Evolutionary conservation across 2,113 vertebrate species (phyloP).

Genomic region (Neodontobutis hainanensis): DNA sequence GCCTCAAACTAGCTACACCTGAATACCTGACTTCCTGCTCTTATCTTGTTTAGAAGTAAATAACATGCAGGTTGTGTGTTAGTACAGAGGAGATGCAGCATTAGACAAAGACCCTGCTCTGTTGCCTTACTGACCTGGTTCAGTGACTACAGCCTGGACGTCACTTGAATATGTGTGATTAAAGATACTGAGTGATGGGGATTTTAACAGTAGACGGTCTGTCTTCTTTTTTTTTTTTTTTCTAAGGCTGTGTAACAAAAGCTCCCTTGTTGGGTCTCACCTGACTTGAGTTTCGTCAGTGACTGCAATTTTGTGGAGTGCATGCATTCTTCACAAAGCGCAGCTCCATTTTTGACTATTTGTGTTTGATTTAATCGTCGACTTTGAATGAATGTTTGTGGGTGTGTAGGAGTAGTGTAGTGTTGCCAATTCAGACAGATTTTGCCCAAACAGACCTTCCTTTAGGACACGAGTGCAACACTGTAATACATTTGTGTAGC

Average conservation of each 20-base stretch:
- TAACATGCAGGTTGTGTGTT: neutral
- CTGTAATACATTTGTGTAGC: too few species aligned
- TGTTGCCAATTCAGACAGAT: too few species aligned
- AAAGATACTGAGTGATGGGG: constrained; percentile 65
- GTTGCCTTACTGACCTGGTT: constrained; percentile 12
- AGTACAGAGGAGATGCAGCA: neutral
- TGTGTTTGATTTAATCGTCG: neutral
- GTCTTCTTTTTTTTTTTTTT: constrained; percentile 37
- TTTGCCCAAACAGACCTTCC: too few species aligned
- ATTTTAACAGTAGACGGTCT: constrained; percentile 53
- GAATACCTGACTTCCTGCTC: too few species aligned
- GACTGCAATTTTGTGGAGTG: constrained; percentile 3
- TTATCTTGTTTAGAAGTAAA: too few species aligned
- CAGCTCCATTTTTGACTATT: neutral
- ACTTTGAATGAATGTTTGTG: too few species aligned
- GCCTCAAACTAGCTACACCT: too few species aligned
- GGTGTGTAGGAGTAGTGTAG: too few species aligned
- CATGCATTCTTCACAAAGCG: neutral
- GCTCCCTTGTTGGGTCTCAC: constrained; percentile 54
- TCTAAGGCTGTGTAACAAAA: constrained; percentile 43
- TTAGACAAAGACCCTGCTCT: constrained; percentile 14
- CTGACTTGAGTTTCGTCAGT: constrained; percentile 37
- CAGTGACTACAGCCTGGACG: neutral
- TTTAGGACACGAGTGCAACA: too few species aligned
- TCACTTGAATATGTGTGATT: constrained; percentile 28